phyloP scores from a whole-genome alignment of 2,113 vertebrate species.

The Greenwoodochromis staneri region DNA sequence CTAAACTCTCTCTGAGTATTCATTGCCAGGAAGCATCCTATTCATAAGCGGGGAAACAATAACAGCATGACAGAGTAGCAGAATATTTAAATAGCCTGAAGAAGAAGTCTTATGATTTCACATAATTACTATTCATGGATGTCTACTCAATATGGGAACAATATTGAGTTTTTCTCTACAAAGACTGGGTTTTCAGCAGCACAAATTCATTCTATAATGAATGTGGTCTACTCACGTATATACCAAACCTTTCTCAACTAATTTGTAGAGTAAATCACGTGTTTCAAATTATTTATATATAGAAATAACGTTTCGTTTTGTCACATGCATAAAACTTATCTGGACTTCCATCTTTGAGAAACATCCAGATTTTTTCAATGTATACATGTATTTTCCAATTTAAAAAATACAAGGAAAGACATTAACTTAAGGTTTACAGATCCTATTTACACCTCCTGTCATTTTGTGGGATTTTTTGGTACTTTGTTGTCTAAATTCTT shows the following conservation, averaged over 20 bases:
- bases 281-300: neutral
- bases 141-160: slow-evolving; percentile 3
- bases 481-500: neutral
- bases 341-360: neutral
- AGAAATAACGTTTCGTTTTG: neutral
- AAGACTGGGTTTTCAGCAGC: neutral
- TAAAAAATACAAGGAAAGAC: neutral
- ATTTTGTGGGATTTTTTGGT: neutral
- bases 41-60: slow-evolving; percentile 16
- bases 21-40: neutral
- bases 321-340: neutral
- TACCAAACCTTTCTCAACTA: neutral
- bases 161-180: neutral
- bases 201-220: neutral
- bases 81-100: slow-evolving; percentile 20
- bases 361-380: neutral
- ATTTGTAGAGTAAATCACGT: neutral
- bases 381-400: neutral
- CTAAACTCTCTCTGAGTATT: slow-evolving; percentile 2
- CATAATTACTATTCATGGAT: slow-evolving; percentile 24
- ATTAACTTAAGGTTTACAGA: neutral
- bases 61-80: neutral
- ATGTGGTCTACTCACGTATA: neutral
- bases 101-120: slow-evolving; percentile 32
- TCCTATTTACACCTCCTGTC: neutral